These are phyloP conservation scores for Dicyrtoma fusca DNA, from an alignment of 2,888 invertebrate species.

Conservation along the genomic window DNA sequence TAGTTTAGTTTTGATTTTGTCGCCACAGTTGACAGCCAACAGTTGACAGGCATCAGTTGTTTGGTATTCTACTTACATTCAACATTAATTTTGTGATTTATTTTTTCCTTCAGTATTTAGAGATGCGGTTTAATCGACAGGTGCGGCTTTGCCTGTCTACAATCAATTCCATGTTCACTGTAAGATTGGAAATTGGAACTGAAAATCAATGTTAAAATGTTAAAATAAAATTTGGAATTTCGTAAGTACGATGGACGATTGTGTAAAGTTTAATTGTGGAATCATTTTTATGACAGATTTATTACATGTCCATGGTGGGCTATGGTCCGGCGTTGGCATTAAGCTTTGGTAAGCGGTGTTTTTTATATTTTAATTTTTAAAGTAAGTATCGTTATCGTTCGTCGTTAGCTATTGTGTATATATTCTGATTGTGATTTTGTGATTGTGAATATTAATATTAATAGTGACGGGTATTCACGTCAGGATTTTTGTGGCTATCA, in stretches of 20 bases:
- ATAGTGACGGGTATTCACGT: conserved; percentile 54
- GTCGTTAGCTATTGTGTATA: conserved; percentile 12
- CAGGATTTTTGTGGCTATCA: conserved; percentile 47
- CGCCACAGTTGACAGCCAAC: no score
- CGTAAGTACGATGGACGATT: background rate
- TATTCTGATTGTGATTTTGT: conserved; percentile 15
- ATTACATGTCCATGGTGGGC: conserved; percentile 40
- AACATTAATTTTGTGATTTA: no score
- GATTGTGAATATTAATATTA: no score
- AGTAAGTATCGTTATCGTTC: background rate
- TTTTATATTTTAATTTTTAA: background rate
- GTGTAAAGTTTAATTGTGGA: background rate
- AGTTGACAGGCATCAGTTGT: no score
- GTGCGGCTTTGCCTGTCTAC: conserved; percentile 45
- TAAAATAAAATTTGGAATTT: background rate
- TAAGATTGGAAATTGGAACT: no score
- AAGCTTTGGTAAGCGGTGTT: conserved; percentile 20
- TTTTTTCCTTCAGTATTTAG: conserved; percentile 46
- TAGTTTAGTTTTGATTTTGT: no score
- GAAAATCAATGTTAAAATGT: background rate
- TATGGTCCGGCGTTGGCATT: conserved; percentile 42
- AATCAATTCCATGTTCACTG: conserved; percentile 50
- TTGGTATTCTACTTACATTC: no score
- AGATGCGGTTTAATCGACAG: conserved; percentile 47
- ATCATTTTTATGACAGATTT: conserved; percentile 30